These are phyloP conservation scores for Ptyas mucosa DNA, from an alignment of 2,113 vertebrate genomes.

Conservation along the genomic window DNA sequence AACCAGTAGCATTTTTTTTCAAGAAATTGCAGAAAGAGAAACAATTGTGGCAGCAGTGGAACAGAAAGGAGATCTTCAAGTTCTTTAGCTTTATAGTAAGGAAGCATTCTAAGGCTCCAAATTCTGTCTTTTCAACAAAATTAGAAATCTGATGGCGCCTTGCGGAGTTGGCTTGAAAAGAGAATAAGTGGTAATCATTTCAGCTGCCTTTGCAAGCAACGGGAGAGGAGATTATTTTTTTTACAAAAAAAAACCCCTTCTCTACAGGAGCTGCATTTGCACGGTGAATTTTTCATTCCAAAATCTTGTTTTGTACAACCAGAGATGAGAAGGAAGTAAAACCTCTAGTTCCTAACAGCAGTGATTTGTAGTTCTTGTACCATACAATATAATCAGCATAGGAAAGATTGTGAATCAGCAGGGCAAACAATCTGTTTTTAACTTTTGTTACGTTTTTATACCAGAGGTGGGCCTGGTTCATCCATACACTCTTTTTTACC, in stretches of 20 bases:
- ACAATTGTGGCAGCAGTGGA: background rate
- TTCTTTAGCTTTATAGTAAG: background rate
- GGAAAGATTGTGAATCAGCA: background rate
- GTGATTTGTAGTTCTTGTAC: background rate
- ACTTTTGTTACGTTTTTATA: background rate
- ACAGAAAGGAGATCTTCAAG: slow-evolving; percentile 21
- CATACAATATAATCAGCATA: background rate
- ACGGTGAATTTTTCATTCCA: background rate
- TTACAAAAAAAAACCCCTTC: background rate
- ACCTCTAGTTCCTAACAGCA: too few species aligned
- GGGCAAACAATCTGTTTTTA: background rate
- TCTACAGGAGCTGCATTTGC: background rate
- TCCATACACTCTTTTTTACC: background rate
- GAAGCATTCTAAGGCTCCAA: background rate
- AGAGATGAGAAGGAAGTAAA: background rate
- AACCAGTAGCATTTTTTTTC: background rate
- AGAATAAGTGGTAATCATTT: slow-evolving; percentile 2
- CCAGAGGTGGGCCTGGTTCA: background rate
- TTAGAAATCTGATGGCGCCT: slow-evolving; percentile 11
- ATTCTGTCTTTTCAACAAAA: slow-evolving; percentile 4
- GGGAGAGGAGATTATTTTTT: background rate
- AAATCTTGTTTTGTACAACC: slow-evolving; percentile 3
- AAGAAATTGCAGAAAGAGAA: background rate
- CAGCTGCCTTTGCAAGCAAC: background rate
- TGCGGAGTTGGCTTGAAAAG: background rate